Evolutionary conservation across 2,888 invertebrate species (phyloP).

Genomic region (Strigamia crassipes): DNA sequence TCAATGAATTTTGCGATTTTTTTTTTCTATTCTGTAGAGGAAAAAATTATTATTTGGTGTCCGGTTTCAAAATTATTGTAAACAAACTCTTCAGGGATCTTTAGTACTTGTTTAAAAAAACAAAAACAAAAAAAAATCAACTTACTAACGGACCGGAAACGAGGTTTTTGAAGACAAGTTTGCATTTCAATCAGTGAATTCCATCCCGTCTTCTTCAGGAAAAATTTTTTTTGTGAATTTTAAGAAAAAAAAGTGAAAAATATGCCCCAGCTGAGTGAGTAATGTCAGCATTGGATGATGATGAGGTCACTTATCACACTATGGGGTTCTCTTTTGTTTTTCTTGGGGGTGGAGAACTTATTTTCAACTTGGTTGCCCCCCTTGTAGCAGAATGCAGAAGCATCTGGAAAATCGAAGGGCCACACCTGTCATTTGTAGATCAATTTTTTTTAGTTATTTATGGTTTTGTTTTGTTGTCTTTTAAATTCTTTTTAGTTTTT

Average conservation of each 20-base stretch:
- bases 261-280: constrained; percentile 19
- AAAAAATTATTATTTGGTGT: neutral
- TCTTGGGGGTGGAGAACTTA: constrained; percentile 4
- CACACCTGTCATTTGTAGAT: neutral
- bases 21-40: neutral
- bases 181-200: neutral
- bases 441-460: neutral
- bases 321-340: constrained; percentile 19
- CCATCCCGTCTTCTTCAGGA: neutral
- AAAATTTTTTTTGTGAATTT: neutral
- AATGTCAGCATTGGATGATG: constrained; percentile 13
- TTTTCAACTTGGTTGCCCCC: constrained; percentile 24
- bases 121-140: too few relatives aligned
- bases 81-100: neutral
- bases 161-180: too few relatives aligned
- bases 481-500: too few relatives aligned
- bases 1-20: neutral
- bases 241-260: neutral
- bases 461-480: neutral
- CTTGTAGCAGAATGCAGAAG: neutral
- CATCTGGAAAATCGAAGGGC: neutral
- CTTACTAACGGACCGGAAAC: neutral
- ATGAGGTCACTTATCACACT: constrained; percentile 34
- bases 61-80: neutral
- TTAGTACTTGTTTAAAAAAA: too few relatives aligned